Evolutionary conservation across 2,113 vertebrate genomes (phyloP), one percentile per base, ranked within the genome.

Genomic region (Plecotus auritus): DNA sequence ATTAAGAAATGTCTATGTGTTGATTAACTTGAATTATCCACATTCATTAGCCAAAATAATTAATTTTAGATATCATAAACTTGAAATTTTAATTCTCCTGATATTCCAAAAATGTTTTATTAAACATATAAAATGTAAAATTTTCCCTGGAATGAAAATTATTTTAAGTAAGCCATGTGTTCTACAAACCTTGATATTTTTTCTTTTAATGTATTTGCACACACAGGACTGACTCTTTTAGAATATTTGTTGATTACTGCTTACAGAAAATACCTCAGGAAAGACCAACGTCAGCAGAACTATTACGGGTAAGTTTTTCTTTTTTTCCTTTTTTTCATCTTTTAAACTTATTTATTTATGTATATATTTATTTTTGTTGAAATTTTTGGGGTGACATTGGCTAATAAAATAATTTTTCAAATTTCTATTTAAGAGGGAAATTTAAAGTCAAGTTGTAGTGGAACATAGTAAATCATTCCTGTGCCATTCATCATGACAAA

Each of bases 211-310:
- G 42, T 88, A 5, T 97, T 97, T 96, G 56, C 9, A 89, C 94
- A 88, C 95, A 78, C 97, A 99, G 99, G 99, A 99, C 99, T 90
- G 99, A 99, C 85, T 99, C 99, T 96, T 99, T 99, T 98, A 99
- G 99, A 98, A 99, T 99, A 98, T 99, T 99, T 97, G 99, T 99
- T 96, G 99, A 99, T 99, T 99, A 99, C 99, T 99, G 99, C 99
- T 99, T 99, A 98, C 99, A 99, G 98, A 99, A 99, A 98, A 99
- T 99, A 99, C 99, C 99, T 99, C 99, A 99, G 99, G 99, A 99
- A 98, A 99, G 99, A 98, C 99, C 99, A 92, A 99, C 99, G 3
- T 99, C 99, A 64, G 98, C 98, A 89, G 99, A 99, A 97, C 98
- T 99, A 87, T 98, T 99, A 98, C 98, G 98, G 99, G 99, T 99